Percentiles rank a stretch among this genome's conserved stretches.
Evolutionary conservation across 2,888 invertebrate genomes (phyloP).

Genomic region (Cosmia trapezina): DNA sequence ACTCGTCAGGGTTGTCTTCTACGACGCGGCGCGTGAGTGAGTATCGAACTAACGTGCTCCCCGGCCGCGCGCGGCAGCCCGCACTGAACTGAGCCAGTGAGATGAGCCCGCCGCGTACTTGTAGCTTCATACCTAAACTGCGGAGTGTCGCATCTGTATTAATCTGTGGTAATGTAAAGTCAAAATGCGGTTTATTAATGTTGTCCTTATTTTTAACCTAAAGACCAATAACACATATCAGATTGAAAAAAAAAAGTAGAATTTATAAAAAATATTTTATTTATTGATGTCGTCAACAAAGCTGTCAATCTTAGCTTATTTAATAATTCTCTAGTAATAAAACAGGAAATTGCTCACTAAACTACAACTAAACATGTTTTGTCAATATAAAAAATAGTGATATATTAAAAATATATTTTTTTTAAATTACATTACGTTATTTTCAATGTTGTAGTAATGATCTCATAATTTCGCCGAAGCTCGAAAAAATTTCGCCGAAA

Average conservation of each 20-base stretch:
- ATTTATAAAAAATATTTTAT: not conserved
- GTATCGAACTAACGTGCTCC: too few relatives aligned
- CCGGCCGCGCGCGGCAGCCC: too few relatives aligned
- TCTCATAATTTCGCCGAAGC: constrained; percentile 40
- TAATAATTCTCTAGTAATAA: not conserved
- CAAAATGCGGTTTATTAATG: not conserved
- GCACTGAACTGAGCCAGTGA: too few relatives aligned
- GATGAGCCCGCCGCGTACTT: too few relatives aligned
- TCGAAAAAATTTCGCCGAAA: not conserved
- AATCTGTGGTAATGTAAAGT: too few relatives aligned
- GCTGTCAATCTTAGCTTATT: not conserved
- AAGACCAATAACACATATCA: constrained; percentile 49
- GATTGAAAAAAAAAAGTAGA: constrained; percentile 20
- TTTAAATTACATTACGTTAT: constrained; percentile 12
- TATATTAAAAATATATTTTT: not conserved
- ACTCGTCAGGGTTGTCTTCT: too few relatives aligned
- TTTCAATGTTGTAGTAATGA: constrained; percentile 46
- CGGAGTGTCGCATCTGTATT: too few relatives aligned
- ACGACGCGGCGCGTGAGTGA: too few relatives aligned
- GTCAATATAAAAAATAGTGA: not conserved
- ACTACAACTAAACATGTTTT: not conserved
- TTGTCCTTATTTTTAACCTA: not conserved
- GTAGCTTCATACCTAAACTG: too few relatives aligned
- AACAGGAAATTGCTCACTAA: not conserved
- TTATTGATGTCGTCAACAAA: too few relatives aligned